phyloP scores from a whole-genome alignment of 2,113 vertebrate species.

The Ivindomyrus marchei region DNA sequence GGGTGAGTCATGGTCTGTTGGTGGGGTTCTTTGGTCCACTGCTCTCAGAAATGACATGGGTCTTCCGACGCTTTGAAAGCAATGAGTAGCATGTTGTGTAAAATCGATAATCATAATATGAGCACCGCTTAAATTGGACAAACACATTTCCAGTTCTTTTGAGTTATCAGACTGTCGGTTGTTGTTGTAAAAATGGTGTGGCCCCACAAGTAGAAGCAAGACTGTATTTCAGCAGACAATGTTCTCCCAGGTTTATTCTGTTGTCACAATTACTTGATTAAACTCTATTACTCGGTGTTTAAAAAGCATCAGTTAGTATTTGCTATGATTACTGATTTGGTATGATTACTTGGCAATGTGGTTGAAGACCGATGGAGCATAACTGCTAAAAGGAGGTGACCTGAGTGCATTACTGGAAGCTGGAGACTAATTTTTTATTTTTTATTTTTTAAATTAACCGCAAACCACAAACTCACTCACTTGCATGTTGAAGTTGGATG shows the following conservation, averaged over 20 bases:
- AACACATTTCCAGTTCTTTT: neutral
- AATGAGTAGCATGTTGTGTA: neutral
- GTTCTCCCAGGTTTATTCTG: neutral
- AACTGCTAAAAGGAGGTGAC: neutral
- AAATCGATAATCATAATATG: neutral
- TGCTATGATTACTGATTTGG: neutral
- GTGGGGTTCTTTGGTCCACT: neutral
- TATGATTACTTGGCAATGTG: neutral
- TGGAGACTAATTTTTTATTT: neutral
- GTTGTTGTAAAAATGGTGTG: neutral
- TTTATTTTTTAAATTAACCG: neutral
- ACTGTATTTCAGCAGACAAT: neutral
- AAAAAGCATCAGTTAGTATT: neutral
- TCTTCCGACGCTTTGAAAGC: neutral
- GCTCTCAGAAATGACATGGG: neutral
- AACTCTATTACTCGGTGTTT: neutral
- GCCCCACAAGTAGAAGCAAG: neutral
- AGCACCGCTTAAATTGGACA: neutral
- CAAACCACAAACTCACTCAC: neutral
- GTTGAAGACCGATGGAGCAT: neutral
- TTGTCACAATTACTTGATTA: neutral
- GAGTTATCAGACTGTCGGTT: neutral
- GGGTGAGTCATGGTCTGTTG: slow-evolving; percentile 59
- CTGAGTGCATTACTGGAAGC: neutral
- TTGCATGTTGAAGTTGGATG: neutral